Evolutionary conservation across 2,113 vertebrate genomes (phyloP).

Genomic region (Leucosticte australis): DNA sequence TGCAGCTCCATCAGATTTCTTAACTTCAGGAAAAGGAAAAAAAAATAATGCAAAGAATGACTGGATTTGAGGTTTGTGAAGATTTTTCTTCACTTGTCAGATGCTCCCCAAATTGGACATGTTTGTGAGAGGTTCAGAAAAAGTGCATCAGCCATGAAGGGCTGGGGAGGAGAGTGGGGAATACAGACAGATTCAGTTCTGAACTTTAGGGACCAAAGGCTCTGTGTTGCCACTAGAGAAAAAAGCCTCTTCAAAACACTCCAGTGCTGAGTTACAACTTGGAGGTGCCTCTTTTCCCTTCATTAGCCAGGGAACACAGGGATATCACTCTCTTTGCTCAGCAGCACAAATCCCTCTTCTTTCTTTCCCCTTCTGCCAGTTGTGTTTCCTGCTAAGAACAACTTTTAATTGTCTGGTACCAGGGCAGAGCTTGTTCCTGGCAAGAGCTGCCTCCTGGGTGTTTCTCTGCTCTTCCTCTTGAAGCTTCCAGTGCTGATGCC

Average conservation of each 20-base stretch:
- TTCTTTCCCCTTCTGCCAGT: neutral
- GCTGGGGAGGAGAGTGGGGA: neutral
- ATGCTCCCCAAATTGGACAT: neutral
- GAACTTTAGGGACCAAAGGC: neutral
- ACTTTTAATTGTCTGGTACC: neutral
- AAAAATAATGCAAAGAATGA: neutral
- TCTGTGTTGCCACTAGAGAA: neutral
- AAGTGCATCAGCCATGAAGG: neutral
- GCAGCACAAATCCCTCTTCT: neutral
- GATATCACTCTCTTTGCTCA: constrained; percentile 6
- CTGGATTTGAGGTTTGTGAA: neutral
- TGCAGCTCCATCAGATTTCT: neutral
- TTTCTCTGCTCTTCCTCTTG: neutral
- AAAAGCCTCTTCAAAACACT: neutral
- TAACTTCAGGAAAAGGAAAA: neutral
- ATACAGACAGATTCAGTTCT: neutral
- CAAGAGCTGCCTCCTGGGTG: neutral
- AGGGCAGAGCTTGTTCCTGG: neutral
- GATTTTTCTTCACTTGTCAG: neutral
- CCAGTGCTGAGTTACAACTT: neutral
- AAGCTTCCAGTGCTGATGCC: neutral
- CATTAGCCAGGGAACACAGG: neutral
- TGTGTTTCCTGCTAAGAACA: neutral
- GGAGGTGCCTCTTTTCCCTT: neutral
- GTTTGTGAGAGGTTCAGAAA: neutral